These are phyloP conservation scores for Bombus sylvicola DNA, from an alignment of 1,140 invertebrate genomes.

Conservation along the genomic window DNA sequence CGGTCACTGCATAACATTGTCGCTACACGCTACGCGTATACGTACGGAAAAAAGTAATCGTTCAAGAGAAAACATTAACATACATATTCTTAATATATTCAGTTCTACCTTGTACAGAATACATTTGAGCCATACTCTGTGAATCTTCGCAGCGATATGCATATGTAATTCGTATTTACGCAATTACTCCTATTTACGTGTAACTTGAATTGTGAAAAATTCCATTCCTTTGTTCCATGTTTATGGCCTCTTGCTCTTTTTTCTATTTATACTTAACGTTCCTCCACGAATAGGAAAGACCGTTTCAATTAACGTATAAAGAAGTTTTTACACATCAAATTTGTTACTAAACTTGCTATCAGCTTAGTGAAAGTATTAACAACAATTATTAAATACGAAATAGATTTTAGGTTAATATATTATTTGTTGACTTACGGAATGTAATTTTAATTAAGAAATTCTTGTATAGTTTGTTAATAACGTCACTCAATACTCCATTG, in stretches of 20 bases:
- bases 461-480: neutral
- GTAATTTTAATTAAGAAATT: neutral
- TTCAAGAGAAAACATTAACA: neutral
- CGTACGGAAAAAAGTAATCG: neutral
- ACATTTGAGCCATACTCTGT: neutral
- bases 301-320: neutral
- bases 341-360: neutral
- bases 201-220: neutral
- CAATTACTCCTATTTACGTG: neutral
- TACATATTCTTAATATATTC: neutral
- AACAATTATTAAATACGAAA: no score
- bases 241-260: neutral
- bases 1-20: constrained; percentile 20
- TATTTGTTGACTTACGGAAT: neutral
- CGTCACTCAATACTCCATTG: no score
- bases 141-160: neutral
- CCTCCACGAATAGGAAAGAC: neutral
- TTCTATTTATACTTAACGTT: neutral
- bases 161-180: neutral
- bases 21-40: neutral
- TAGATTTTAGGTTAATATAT: neutral
- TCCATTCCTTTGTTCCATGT: neutral
- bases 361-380: neutral
- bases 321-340: neutral
- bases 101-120: neutral